Base-by-base conservation (phyloP, 1,140 invertebrate species). In the Lerema accius region DNA sequence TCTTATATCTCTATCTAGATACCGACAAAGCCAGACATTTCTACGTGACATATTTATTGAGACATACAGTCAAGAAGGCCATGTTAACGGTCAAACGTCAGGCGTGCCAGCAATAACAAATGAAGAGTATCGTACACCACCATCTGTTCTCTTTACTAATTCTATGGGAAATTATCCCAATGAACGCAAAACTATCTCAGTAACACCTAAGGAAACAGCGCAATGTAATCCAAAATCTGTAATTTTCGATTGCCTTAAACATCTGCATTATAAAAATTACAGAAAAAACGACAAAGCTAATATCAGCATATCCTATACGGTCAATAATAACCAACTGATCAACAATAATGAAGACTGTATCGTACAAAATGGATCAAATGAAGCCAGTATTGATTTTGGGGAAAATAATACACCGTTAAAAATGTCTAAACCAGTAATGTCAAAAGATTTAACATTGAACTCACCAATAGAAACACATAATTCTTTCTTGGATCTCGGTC, bases 1-100 rank as follows among this genome's bases (percentile, higher is more conserved):
- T 76, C 64, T 76, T 53, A 75, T 71, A 76, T 67, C 66, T 59
- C 23, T 48, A 55, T 71, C 56, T 63, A 60, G 50, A 71, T 65
- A 73, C 75, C 80, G 76, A 81, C 78, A 82, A 81, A 81, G 69
- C 65, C 71, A 71, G 75, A 77, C 69, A 73, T 75, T 73, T 53
- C 69, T 76, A 78, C 81, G 78, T 80, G 78, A 82, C 84, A 78
- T 80, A 76, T 79, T 72, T 83, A 78, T 80, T 71, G 79, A 83
- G 75, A 78, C 76, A 76, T 80, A 76, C 80, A 76, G 72, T 78
- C 74, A 67, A 71, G 82, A 80, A 71, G 72, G 79, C 78, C 75
- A 75, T 65, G 65, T 53, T 84, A 86, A 84, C 78, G 76, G 82
- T 76, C 68, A 69, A 58, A 59, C 73, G 43, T 45, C 66, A 70